Evolutionary conservation across 1,140 invertebrate species (phyloP).

Genomic region (Panonychus citri): DNA sequence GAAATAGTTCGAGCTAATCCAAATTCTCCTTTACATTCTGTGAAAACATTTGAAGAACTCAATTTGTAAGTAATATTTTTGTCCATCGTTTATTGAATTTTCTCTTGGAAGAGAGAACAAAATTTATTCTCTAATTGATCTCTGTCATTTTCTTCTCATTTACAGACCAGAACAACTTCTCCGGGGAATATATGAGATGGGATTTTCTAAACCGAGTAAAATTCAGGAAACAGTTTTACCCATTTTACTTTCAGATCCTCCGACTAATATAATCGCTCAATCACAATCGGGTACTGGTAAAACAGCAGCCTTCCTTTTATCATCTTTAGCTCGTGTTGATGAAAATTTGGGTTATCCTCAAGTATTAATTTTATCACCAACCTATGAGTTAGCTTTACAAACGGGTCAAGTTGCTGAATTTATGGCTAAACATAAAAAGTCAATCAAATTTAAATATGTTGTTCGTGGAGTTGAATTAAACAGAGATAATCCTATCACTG

Average conservation of each 20-base stretch:
- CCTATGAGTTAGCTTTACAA: slow-evolving; percentile 89
- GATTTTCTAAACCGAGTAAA: slow-evolving; percentile 89
- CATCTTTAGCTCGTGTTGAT: slow-evolving; percentile 85
- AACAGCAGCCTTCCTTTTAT: slow-evolving; percentile 90
- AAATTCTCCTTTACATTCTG: slow-evolving; percentile 70
- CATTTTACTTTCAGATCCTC: slow-evolving; percentile 72
- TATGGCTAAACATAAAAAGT: slow-evolving; percentile 62
- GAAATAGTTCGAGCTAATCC: slow-evolving; percentile 77
- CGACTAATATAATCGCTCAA: slow-evolving; percentile 94
- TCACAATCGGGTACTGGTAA: slow-evolving; percentile 97
- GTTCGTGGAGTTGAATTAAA: slow-evolving; percentile 71
- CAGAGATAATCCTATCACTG: slow-evolving; percentile 29
- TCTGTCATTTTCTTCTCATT: slow-evolving; percentile 9
- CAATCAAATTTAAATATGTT: slow-evolving; percentile 69
- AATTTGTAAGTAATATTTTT: slow-evolving; percentile 49
- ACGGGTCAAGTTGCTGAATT: slow-evolving; percentile 79
- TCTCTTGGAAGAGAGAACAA: no score
- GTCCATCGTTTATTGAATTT: neutral
- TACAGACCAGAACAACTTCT: slow-evolving; percentile 58
- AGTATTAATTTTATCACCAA: slow-evolving; percentile 58
- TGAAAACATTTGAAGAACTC: slow-evolving; percentile 79
- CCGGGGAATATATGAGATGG: slow-evolving; percentile 85
- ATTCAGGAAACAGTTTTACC: slow-evolving; percentile 81
- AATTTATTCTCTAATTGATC: slow-evolving; percentile 3
- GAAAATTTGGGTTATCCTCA: slow-evolving; percentile 52